Conservation (phyloP, 2,888 invertebrate genomes). For the Spatulosminthurus flaviceps region DNA sequence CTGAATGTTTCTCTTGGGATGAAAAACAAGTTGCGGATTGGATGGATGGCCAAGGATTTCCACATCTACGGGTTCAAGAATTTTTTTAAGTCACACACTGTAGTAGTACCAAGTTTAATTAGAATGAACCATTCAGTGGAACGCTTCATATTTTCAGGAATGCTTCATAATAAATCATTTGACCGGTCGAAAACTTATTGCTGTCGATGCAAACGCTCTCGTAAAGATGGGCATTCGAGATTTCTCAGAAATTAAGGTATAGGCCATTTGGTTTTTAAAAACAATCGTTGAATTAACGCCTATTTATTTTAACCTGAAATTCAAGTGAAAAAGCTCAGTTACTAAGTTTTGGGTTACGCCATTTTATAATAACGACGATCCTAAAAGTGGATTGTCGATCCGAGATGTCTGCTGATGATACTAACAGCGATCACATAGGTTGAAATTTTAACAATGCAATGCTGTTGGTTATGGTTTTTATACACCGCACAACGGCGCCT, state of each 20-base stretch:
- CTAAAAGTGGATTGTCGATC: too few species aligned
- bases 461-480: too few species aligned
- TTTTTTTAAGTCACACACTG: not conserved
- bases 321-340: too few species aligned
- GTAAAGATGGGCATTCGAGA: slow-evolving; percentile 53
- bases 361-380: too few species aligned
- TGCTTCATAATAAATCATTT: slow-evolving; percentile 55
- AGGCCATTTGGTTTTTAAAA: not conserved
- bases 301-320: too few species aligned
- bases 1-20: slow-evolving; percentile 55
- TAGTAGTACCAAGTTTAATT: not conserved
- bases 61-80: slow-evolving; percentile 23
- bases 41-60: slow-evolving; percentile 39
- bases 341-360: too few species aligned
- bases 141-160: slow-evolving; percentile 40
- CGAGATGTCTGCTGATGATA: too few species aligned
- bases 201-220: slow-evolving; percentile 56
- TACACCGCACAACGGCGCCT: too few species aligned
- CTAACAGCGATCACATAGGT: too few species aligned
- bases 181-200: slow-evolving; percentile 54
- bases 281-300: too few species aligned
- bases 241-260: slow-evolving; percentile 55
- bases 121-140: not conserved
- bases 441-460: too few species aligned
- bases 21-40: slow-evolving; percentile 56